Conservation (phyloP, 2,888 invertebrate species). For the Mamestra brassicae region DNA sequence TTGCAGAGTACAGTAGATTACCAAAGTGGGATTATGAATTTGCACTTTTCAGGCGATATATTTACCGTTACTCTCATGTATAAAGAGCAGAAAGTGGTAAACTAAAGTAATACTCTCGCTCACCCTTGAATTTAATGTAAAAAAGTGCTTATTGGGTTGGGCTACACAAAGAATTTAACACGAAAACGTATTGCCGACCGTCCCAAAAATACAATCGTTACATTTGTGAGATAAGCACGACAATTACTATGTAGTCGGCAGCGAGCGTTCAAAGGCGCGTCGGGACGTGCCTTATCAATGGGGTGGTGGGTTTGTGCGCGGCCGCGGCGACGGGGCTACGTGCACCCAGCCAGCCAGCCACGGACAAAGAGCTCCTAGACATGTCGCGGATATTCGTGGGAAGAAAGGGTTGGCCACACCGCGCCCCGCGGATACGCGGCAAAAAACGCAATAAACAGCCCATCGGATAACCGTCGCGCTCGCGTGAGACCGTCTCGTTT, state of each 20-base stretch:
- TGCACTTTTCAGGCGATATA: not conserved
- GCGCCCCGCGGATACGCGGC: constrained; percentile 65
- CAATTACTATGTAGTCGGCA: constrained; percentile 70
- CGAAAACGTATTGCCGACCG: constrained; percentile 41
- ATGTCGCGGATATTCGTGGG: constrained; percentile 78
- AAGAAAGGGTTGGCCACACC: constrained; percentile 74
- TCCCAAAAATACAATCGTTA: constrained; percentile 63
- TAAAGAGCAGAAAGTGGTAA: not conserved
- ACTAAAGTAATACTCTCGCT: not conserved
- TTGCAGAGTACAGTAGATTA: not conserved
- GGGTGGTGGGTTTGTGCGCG: constrained; percentile 72
- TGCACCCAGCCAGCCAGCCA: constrained; percentile 53
- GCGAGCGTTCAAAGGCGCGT: constrained; percentile 71
- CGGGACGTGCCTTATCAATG: constrained; percentile 80
- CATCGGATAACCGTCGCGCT: constrained; percentile 67
- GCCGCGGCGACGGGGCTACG: constrained; percentile 61
- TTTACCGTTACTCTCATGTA: not conserved
- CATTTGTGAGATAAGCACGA: constrained; percentile 62
- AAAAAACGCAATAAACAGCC: constrained; percentile 69
- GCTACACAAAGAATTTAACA: constrained; percentile 43
- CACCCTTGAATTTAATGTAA: not conserved
- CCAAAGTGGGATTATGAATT: not conserved
- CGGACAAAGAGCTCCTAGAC: constrained; percentile 68
- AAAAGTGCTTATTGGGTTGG: constrained; percentile 24
- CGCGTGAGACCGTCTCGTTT: constrained; percentile 72